phyloP scores from a whole-genome alignment of 2,113 vertebrate species.

The Taurulus bubalis region DNA sequence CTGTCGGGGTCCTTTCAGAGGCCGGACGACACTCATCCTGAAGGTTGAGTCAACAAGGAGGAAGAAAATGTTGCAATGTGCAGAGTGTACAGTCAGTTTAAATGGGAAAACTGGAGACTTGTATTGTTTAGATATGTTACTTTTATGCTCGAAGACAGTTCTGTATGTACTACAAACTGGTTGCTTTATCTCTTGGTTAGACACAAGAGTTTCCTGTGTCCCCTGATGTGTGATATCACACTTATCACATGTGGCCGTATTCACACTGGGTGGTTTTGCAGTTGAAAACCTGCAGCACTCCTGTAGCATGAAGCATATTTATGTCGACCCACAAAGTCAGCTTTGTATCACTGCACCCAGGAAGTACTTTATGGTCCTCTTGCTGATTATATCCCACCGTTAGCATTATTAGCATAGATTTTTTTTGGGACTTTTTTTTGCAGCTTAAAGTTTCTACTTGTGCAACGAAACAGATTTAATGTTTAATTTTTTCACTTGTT shows the following conservation, averaged over 20 bases:
- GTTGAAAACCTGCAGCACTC: slow-evolving; percentile 36
- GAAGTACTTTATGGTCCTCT: slow-evolving; percentile 2
- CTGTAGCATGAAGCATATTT: slow-evolving; percentile 37
- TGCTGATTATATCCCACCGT: slow-evolving; percentile 5
- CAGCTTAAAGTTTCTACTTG: slow-evolving; percentile 7
- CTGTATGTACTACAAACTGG: slow-evolving; percentile 15
- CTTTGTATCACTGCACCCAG: slow-evolving; percentile 8
- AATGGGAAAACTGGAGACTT: slow-evolving; percentile 52
- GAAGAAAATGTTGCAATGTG: slow-evolving; percentile 28
- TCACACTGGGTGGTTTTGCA: slow-evolving; percentile 11
- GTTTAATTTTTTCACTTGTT: neutral
- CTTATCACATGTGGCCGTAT: slow-evolving; percentile 38
- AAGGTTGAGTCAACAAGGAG: slow-evolving; percentile 45
- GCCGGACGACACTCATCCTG: slow-evolving; percentile 41
- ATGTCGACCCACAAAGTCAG: slow-evolving; percentile 28
- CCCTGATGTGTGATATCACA: slow-evolving; percentile 31
- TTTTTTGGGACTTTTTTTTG: neutral
- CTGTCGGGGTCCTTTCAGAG: slow-evolving; percentile 14
- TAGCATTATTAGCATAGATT: neutral
- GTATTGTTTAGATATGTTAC: slow-evolving; percentile 45
- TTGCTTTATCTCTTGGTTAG: neutral
- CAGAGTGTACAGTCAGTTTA: slow-evolving; percentile 26
- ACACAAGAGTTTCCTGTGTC: slow-evolving; percentile 5
- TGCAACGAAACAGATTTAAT: neutral
- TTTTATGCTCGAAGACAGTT: slow-evolving; percentile 42